These are phyloP conservation scores for Sipha maydis DNA, from an alignment of 2,888 invertebrate genomes.

Conservation along the genomic window DNA sequence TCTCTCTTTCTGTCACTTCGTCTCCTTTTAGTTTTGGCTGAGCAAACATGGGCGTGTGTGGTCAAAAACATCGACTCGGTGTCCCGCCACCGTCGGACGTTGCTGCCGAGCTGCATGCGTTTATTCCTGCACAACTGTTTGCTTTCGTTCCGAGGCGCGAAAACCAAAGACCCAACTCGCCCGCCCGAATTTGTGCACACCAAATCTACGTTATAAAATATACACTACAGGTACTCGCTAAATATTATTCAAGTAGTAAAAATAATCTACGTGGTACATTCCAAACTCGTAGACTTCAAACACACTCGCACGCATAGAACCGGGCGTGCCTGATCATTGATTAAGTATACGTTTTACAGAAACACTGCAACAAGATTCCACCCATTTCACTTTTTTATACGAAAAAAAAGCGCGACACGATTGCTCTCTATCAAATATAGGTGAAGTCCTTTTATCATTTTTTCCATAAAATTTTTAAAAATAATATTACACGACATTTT, in stretches of 20 bases:
- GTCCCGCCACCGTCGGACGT: neutral
- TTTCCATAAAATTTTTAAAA: no score
- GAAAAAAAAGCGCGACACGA: no score
- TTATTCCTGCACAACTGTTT: neutral
- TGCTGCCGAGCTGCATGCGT: neutral
- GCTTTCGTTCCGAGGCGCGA: constrained; percentile 32
- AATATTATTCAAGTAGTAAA: neutral
- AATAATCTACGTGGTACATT: neutral
- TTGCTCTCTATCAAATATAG: no score
- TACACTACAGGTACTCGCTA: neutral
- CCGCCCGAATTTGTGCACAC: neutral
- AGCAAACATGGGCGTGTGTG: constrained; percentile 50
- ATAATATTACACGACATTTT: no score
- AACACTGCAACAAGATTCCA: no score
- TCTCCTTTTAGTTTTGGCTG: neutral
- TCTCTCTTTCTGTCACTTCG: neutral
- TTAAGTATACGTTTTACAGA: no score
- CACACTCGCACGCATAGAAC: no score
- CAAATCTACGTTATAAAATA: neutral
- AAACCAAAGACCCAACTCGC: constrained; percentile 1
- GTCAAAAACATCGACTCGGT: constrained; percentile 18
- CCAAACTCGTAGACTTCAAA: neutral
- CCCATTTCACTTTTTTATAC: no score
- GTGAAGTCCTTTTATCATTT: no score
- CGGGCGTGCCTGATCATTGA: no score